Conservation (phyloP, 2,797 vertebrate genomes). For the Catharus ustulatus region DNA sequence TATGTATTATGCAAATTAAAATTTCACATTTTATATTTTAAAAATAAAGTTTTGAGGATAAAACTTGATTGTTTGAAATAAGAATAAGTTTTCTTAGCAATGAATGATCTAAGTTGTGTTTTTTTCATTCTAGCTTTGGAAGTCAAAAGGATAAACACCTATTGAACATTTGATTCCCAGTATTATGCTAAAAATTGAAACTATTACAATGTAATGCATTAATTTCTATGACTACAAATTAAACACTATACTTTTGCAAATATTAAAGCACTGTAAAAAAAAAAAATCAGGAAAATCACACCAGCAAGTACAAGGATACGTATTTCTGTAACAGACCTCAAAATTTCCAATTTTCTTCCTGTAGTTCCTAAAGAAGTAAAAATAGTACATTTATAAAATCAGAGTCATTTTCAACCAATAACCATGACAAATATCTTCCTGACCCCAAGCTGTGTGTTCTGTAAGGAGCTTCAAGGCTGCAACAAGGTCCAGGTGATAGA, state of each 20-base stretch:
- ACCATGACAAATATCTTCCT: neutral
- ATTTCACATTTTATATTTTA: neutral
- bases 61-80: neutral
- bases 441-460: neutral
- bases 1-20: neutral
- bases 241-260: neutral
- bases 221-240: neutral
- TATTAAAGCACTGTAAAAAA: neutral
- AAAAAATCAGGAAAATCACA: neutral
- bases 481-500: neutral
- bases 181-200: conserved; percentile 16
- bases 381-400: neutral
- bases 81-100: neutral
- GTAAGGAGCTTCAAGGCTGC: neutral
- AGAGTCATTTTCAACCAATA: neutral
- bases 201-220: neutral
- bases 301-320: conserved; percentile 87
- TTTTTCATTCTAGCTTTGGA: neutral
- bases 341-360: conserved; percentile 72
- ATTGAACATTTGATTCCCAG: neutral
- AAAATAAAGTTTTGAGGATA: neutral
- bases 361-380: conserved; percentile 76
- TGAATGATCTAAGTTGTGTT: neutral
- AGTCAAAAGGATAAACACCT: neutral
- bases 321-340: conserved; percentile 93